Conservation (phyloP, 2,113 vertebrate species). For the Balaenoptera acutorostrata region DNA sequence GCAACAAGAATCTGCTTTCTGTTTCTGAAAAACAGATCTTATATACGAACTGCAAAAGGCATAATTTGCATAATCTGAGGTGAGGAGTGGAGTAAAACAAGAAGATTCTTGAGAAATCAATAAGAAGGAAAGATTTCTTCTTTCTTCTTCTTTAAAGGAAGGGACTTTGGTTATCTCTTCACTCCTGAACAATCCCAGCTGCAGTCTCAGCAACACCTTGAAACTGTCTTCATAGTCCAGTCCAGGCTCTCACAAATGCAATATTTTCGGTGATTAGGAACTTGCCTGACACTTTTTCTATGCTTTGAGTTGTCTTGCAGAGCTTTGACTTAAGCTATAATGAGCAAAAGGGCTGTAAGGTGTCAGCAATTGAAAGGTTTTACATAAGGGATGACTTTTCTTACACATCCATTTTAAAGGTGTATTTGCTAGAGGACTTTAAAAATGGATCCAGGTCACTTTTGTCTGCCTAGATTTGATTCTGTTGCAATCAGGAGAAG, state of each 20-base stretch:
- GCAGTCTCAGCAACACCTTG: background rate
- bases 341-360: background rate
- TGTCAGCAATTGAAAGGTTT: background rate
- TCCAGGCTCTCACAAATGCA: background rate
- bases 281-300: background rate
- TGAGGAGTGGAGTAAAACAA: background rate
- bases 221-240: background rate
- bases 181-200: background rate
- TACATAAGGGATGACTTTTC: background rate
- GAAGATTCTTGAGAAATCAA: background rate
- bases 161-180: background rate
- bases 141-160: background rate
- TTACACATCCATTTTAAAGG: background rate
- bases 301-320: background rate
- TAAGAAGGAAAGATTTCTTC: background rate
- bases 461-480: slow-evolving; percentile 8
- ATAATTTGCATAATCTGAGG: background rate
- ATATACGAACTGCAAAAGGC: background rate
- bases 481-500: background rate
- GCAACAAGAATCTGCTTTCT: background rate
- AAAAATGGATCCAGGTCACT: background rate
- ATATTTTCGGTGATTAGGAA: background rate
- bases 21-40: background rate
- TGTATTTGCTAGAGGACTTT: background rate
- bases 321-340: background rate